Evolutionary conservation across 2,888 invertebrate genomes (phyloP).

Genomic region (Venustoraphidia nigricollis): DNA sequence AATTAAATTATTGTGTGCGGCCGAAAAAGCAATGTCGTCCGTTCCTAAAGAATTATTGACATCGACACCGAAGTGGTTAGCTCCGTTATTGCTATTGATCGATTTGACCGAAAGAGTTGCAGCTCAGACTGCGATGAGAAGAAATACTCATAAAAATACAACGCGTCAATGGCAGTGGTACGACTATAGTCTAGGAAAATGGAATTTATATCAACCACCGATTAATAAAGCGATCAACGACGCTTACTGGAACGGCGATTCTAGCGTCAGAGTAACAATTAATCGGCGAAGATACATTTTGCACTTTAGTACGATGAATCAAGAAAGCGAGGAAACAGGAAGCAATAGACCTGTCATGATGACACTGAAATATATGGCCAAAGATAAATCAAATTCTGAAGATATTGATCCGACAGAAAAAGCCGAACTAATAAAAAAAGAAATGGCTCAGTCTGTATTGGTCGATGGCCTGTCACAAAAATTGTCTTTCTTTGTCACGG

Average conservation of each 20-base stretch:
- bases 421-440: slow-evolving; percentile 18
- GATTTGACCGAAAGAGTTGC: slow-evolving; percentile 66
- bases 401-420: slow-evolving; percentile 12
- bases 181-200: slow-evolving; percentile 64
- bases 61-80: slow-evolving; percentile 56
- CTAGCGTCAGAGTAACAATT: slow-evolving; percentile 51
- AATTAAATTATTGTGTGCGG: slow-evolving; percentile 25
- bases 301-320: slow-evolving; percentile 64
- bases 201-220: slow-evolving; percentile 54
- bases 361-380: slow-evolving; percentile 30
- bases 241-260: slow-evolving; percentile 58
- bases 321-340: slow-evolving; percentile 73
- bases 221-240: slow-evolving; percentile 66
- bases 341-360: slow-evolving; percentile 65
- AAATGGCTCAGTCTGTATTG: slow-evolving; percentile 19
- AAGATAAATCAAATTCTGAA: slow-evolving; percentile 5
- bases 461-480: slow-evolving; percentile 20
- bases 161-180: slow-evolving; percentile 66
- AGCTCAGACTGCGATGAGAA: slow-evolving; percentile 47
- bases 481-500: slow-evolving; percentile 23
- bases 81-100: slow-evolving; percentile 54
- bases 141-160: slow-evolving; percentile 43
- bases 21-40: slow-evolving; percentile 19
- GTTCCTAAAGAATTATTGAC: slow-evolving; percentile 12
- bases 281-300: slow-evolving; percentile 61